phyloP scores from a whole-genome alignment of 1,140 invertebrate species.

The Drosophila arizonae region DNA sequence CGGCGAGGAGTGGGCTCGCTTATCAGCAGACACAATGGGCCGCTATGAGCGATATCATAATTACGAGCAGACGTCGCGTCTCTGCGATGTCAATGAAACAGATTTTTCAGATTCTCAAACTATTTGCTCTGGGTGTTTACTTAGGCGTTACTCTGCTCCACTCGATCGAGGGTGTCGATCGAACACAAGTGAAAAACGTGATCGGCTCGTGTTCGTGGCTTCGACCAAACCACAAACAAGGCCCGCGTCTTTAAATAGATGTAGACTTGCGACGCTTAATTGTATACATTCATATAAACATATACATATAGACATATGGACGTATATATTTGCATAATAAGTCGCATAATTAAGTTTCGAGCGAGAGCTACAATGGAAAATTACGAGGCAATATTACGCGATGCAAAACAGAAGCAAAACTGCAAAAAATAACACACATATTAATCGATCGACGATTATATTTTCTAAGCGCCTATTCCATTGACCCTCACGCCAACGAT shows the following conservation, averaged over 20 bases:
- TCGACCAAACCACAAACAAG: slow-evolving; percentile 46
- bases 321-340: slow-evolving; percentile 70
- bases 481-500: slow-evolving; percentile 32
- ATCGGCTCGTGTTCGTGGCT: slow-evolving; percentile 59
- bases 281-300: neutral
- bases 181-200: slow-evolving; percentile 70
- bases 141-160: neutral
- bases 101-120: slow-evolving; percentile 28
- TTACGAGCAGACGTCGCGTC: slow-evolving; percentile 40
- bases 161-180: slow-evolving; percentile 31
- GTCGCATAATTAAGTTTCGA: slow-evolving; percentile 75
- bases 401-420: slow-evolving; percentile 13
- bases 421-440: slow-evolving; percentile 7
- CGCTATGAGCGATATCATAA: slow-evolving; percentile 34
- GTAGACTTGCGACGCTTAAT: slow-evolving; percentile 25
- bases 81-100: slow-evolving; percentile 45
- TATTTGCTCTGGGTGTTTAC: slow-evolving; percentile 16
- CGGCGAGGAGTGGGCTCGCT: slow-evolving; percentile 17
- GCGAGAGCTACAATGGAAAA: slow-evolving; percentile 39
- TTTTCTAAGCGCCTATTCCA: slow-evolving; percentile 46
- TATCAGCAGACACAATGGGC: slow-evolving; percentile 41
- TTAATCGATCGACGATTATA: slow-evolving; percentile 22
- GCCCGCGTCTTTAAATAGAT: slow-evolving; percentile 59
- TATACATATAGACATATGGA: neutral
- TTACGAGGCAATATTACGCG: slow-evolving; percentile 46